Evolutionary conservation across 1,140 invertebrate genomes (phyloP).

Genomic region (Aphelenchoides besseyi): DNA sequence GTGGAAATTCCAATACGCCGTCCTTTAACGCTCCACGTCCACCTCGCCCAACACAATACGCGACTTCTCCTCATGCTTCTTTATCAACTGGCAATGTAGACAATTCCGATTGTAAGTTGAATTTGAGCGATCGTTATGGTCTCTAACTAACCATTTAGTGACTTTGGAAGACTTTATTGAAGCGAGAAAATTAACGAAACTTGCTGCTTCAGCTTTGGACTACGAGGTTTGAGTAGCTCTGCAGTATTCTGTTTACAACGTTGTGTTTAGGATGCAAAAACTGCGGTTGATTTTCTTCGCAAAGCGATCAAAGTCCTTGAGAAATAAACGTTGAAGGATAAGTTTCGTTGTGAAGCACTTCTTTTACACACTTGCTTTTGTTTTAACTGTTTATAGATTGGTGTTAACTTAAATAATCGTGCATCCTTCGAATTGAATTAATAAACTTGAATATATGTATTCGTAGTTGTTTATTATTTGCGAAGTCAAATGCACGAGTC

Average conservation of each 20-base stretch:
- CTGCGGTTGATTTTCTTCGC: conserved; percentile 46
- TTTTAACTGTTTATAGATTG: no score
- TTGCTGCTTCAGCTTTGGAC: conserved; percentile 44
- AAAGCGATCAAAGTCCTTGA: conserved; percentile 36
- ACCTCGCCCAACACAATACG: not conserved
- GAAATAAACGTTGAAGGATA: conserved; percentile 13
- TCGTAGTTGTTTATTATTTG: no score
- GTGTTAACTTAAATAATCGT: no score
- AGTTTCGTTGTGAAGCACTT: no score
- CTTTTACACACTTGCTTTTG: no score
- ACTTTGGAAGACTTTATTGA: conserved; percentile 43
- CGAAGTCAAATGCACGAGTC: no score
- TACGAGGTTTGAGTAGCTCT: conserved; percentile 45
- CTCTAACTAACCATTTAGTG: not conserved
- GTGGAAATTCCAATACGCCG: not conserved
- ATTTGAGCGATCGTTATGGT: conserved; percentile 9
- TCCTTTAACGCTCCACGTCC: conserved; percentile 5
- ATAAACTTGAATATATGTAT: no score
- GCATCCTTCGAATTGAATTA: no score
- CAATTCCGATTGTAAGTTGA: not conserved
- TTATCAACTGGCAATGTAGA: no score
- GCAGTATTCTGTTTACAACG: no score
- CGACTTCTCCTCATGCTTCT: not conserved
- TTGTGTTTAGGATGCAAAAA: conserved; percentile 27
- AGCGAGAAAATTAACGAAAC: conserved; percentile 42